Evolutionary conservation across 2,888 invertebrate species (phyloP).

Genomic region (Tachina grossa): DNA sequence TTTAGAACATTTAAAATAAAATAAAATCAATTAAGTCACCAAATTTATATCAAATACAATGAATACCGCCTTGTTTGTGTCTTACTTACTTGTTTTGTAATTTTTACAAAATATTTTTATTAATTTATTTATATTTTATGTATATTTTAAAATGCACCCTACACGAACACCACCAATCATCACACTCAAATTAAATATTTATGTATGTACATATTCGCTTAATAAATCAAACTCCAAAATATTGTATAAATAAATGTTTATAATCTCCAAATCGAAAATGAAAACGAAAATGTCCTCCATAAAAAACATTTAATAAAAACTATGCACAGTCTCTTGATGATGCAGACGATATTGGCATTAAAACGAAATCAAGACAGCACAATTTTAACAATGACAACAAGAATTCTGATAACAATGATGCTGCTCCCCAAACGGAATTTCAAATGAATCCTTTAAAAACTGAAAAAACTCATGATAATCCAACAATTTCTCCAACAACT

Average conservation of each 20-base stretch:
- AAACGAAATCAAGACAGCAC: conserved; percentile 38
- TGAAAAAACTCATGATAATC: conserved; percentile 67
- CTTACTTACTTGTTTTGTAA: conserved; percentile 42
- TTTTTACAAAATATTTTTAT: conserved; percentile 35
- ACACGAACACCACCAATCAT: conserved; percentile 46
- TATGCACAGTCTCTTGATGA: conserved; percentile 46
- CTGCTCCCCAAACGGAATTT: conserved; percentile 67
- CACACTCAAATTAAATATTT: conserved; percentile 34
- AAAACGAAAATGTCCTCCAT: conserved; percentile 24
- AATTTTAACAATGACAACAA: conserved; percentile 49
- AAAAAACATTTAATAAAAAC: conserved; percentile 14
- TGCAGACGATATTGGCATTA: conserved; percentile 50
- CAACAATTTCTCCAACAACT: conserved; percentile 59
- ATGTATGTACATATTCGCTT: conserved; percentile 29
- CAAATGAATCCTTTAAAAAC: conserved; percentile 44
- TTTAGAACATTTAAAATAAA: not conserved
- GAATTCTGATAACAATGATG: conserved; percentile 71
- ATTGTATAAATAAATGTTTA: conserved; percentile 46
- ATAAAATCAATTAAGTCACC: conserved; percentile 19
- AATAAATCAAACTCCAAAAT: conserved; percentile 41
- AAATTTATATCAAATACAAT: conserved; percentile 32
- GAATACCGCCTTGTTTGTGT: conserved; percentile 65
- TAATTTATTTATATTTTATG: conserved; percentile 46
- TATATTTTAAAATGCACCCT: conserved; percentile 67
- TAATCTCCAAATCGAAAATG: conserved; percentile 28